Conservation (phyloP, 2,888 invertebrate genomes). For the Idaea straminata region DNA sequence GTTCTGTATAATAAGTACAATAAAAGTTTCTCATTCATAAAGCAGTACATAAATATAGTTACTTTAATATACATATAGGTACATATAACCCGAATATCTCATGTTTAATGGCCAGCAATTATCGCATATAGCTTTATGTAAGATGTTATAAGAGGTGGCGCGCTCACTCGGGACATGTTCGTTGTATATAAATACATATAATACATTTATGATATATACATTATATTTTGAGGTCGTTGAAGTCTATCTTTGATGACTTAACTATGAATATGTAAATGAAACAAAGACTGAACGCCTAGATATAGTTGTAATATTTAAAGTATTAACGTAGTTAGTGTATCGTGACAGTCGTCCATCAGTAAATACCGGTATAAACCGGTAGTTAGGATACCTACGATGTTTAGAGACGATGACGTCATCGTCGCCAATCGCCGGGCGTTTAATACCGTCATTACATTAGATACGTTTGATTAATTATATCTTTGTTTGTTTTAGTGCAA, state of each 20-base stretch:
- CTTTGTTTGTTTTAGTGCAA: constrained; percentile 30
- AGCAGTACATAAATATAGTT: constrained; percentile 15
- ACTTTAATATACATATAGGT: constrained; percentile 23
- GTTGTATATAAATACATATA: constrained; percentile 23
- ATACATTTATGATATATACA: constrained; percentile 43
- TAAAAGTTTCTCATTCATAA: neutral
- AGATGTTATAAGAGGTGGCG: constrained; percentile 8
- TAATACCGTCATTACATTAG: constrained; percentile 21
- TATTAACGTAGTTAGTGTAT: constrained; percentile 60
- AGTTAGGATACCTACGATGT: too few species aligned
- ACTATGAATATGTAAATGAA: constrained; percentile 59
- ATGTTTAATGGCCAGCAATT: constrained; percentile 54
- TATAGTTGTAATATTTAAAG: constrained; percentile 72
- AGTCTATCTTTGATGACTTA: constrained; percentile 62
- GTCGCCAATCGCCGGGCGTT: constrained; percentile 35
- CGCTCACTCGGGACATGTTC: constrained; percentile 14
- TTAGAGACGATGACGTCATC: constrained; percentile 37
- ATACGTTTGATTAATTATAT: constrained; percentile 26
- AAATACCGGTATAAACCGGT: neutral
- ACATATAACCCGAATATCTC: constrained; percentile 42
- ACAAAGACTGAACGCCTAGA: constrained; percentile 77
- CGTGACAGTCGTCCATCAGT: neutral
- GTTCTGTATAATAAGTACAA: neutral
- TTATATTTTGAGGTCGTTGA: constrained; percentile 51
- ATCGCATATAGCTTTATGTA: neutral